phyloP scores from a whole-genome alignment of 2,113 vertebrate genomes.

The Phyllopteryx taeniolatus region DNA sequence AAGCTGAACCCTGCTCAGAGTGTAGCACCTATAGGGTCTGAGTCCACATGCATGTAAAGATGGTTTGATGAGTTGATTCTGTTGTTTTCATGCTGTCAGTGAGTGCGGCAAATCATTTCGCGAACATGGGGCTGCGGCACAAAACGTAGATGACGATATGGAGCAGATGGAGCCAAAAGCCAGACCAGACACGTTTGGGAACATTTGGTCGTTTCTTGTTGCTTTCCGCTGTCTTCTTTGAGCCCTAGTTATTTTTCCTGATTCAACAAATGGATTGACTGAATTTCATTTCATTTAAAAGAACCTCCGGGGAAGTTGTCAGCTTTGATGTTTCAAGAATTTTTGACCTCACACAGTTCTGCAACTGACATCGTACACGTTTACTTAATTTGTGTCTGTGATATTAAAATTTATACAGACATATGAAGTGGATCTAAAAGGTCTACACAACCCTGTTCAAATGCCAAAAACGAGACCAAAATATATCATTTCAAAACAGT shows the following conservation, averaged over 20 bases:
- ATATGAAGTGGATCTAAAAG: no score
- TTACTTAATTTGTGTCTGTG: background rate
- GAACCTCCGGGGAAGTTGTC: conserved; percentile 27
- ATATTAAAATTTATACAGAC: background rate
- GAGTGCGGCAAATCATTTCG: background rate
- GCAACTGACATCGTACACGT: background rate
- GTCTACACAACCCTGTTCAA: no score
- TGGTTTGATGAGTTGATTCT: background rate
- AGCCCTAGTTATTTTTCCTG: conserved; percentile 9
- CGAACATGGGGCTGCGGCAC: background rate
- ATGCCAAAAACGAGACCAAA: no score
- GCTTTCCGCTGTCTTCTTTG: conserved; percentile 13
- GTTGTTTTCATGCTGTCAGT: background rate
- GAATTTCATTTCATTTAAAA: conserved; percentile 26
- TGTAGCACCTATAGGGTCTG: background rate
- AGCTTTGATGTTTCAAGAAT: conserved; percentile 17
- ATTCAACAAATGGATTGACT: conserved; percentile 33
- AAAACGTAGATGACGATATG: background rate
- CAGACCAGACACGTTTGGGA: conserved; percentile 7
- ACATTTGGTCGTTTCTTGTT: background rate
- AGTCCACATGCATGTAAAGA: background rate
- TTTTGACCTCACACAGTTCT: background rate
- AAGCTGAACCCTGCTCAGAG: background rate
- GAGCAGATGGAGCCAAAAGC: conserved; percentile 6
- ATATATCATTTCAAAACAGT: no score